Percentiles rank a stretch among this genome's conserved stretches.
Evolutionary conservation across 2,797 vertebrate species (phyloP).

Genomic region (Sylvia borin): DNA sequence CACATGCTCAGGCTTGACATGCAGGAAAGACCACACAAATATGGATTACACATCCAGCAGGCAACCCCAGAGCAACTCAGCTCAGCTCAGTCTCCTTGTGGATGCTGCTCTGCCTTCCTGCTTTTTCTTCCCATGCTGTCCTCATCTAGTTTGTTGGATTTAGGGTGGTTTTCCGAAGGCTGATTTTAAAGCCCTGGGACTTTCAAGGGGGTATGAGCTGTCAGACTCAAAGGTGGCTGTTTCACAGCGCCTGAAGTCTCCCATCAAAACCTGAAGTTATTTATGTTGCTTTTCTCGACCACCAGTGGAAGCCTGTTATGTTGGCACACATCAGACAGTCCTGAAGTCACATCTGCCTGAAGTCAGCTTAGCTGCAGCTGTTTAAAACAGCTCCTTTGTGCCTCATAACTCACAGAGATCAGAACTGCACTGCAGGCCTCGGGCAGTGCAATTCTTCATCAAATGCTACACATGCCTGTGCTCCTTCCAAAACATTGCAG

Average conservation of each 20-base stretch:
- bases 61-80: neutral
- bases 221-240: neutral
- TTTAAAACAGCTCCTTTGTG: conserved; percentile 4
- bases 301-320: neutral
- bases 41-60: neutral
- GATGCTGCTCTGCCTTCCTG: neutral
- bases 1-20: neutral
- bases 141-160: neutral
- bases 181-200: neutral
- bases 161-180: neutral
- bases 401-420: neutral
- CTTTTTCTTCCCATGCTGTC: neutral
- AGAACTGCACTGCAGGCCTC: neutral
- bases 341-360: neutral
- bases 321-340: neutral
- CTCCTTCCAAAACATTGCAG: neutral
- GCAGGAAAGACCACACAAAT: neutral
- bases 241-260: neutral
- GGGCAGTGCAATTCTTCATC: neutral
- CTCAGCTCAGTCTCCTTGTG: neutral
- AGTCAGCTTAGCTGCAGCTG: neutral
- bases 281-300: neutral
- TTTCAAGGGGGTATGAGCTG: neutral
- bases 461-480: fast-evolving
- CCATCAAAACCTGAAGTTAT: neutral